Base-by-base conservation (phyloP, 1,140 invertebrate species). In the Sesamia nonagrioides region DNA sequence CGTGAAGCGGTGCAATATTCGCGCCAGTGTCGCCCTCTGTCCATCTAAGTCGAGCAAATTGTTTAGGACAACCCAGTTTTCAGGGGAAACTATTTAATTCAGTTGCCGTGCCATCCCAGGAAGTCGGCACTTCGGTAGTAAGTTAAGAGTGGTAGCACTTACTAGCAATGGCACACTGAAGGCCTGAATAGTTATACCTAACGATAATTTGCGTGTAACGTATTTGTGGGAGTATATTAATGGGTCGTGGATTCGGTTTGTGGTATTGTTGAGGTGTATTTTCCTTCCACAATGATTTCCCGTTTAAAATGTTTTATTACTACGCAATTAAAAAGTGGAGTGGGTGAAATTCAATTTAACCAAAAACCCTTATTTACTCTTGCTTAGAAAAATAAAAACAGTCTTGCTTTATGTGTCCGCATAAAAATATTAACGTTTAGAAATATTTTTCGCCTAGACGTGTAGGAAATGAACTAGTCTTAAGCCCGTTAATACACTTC, bases 11-110 rank as follows among this genome's bases (percentile, higher is more conserved):
- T 68, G 56, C 63, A 77, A 73, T 68, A 81, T 81, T 68, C 68
- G 42, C 9, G 42, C 66, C 17, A 48, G 66, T 69, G 63, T 35
- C 50, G 58, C 37, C 77, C 68, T 60, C 54, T 52, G 80, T 82
- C 81, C 77, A 81, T 79, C 77, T 50, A 68, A 78, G 74, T 78
- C 76, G 81, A 82, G 84, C 81, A 88, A 89, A 88, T 89, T 90
- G 86, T 89, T 91, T 86, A 86, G 85, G 82, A 85, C 86, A 88
- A 88, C 87, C 84, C 78, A 90, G 86, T 89, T 91, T 89, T 84
- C 63, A 86, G 82, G 82, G 82, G 83, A 81, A 90, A 90, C 88
- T 92, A 86, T 88, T 91, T 91, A 90, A 91, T 91, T 91, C 84
- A 89, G 83, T 89, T 89, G 82, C 71, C 82, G 74, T 83, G 60